Percentiles rank a stretch among this genome's conserved stretches.
Evolutionary conservation across 2,888 invertebrate species (phyloP).

Genomic region (Pycnomerus fuliginosus): DNA sequence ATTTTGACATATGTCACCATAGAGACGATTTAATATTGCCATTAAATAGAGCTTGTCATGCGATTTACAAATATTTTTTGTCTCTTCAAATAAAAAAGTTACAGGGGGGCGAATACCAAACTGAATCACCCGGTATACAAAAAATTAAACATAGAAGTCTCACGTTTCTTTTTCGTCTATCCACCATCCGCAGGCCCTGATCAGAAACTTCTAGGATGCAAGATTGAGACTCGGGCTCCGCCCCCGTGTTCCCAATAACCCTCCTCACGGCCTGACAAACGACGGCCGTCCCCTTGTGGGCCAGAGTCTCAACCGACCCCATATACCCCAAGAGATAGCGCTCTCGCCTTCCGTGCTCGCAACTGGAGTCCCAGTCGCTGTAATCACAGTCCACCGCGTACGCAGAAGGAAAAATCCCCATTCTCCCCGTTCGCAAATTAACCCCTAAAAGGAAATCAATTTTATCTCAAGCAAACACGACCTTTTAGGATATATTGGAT

Average conservation of each 20-base stretch:
- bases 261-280: conserved; percentile 89
- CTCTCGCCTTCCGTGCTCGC: conserved; percentile 81
- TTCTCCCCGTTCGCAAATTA: conserved; percentile 86
- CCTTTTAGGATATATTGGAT: too few species aligned
- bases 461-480: conserved; percentile 1
- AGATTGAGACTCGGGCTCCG: conserved; percentile 72
- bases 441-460: conserved; percentile 65
- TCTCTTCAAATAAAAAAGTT: too few species aligned
- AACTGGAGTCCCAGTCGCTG: conserved; percentile 89
- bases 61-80: too few species aligned
- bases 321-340: conserved; percentile 89
- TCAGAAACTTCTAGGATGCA: conserved; percentile 95
- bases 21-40: too few species aligned
- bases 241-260: conserved; percentile 70
- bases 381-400: conserved; percentile 97
- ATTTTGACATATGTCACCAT: too few species aligned
- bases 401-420: conserved; percentile 94
- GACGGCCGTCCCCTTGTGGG: conserved; percentile 96
- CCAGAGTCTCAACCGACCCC: conserved; percentile 93
- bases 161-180: conserved; percentile 77
- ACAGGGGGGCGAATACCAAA: too few species aligned
- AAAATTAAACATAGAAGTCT: too few species aligned
- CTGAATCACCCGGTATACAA: too few species aligned
- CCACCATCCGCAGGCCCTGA: conserved; percentile 93
- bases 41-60: too few species aligned